These are phyloP conservation scores for Altica lythri DNA, from an alignment of 2,888 invertebrate genomes.

Conservation along the genomic window DNA sequence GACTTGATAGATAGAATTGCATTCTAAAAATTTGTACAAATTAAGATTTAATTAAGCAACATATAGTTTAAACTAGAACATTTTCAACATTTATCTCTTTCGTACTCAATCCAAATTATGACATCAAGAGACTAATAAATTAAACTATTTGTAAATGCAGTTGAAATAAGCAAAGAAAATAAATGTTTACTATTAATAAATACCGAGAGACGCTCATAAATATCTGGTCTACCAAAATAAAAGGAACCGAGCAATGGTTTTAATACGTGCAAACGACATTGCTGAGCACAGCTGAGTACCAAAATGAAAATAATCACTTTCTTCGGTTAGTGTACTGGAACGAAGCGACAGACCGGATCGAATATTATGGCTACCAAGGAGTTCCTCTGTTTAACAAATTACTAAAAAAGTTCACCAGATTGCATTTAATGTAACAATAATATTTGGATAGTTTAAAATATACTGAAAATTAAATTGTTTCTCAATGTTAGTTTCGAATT, in stretches of 20 bases:
- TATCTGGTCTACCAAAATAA: conserved; percentile 36
- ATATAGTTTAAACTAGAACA: conserved; percentile 18
- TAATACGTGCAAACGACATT: conserved; percentile 42
- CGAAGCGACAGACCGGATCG: conserved; percentile 44
- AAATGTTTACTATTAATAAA: conserved; percentile 37
- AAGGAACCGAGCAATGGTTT: conserved; percentile 38
- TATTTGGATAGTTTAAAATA: conserved; percentile 1
- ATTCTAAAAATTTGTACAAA: no score
- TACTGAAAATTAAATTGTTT: no score
- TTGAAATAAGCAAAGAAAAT: conserved; percentile 22
- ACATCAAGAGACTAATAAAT: conserved; percentile 24
- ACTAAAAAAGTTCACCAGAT: conserved; percentile 40
- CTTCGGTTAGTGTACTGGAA: conserved; percentile 43
- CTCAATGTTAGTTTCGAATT: no score
- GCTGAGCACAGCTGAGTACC: conserved; percentile 39
- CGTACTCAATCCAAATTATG: conserved; percentile 17
- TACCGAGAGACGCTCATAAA: conserved; percentile 38
- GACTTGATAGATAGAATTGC: no score
- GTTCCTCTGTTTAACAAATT: conserved; percentile 43
- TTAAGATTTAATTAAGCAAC: no score
- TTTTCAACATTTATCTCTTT: conserved; percentile 11
- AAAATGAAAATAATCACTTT: conserved; percentile 45
- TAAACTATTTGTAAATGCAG: conserved; percentile 25
- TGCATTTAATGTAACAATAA: conserved; percentile 33
- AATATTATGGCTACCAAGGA: conserved; percentile 33